phyloP scores from a whole-genome alignment of 1,140 invertebrate genomes.

The Goniozus legneri region DNA sequence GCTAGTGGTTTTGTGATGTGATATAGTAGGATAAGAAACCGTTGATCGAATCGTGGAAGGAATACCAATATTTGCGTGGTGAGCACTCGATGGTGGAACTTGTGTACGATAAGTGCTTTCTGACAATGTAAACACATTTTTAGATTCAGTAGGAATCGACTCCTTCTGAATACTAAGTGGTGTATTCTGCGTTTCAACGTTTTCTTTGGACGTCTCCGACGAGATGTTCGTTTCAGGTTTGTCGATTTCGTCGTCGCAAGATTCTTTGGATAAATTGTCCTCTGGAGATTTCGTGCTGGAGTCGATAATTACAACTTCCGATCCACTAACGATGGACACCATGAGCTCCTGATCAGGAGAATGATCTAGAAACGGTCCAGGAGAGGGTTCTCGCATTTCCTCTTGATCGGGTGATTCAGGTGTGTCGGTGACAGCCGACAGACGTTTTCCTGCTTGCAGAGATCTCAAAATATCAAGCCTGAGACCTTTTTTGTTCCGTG shows the following conservation, averaged over 20 bases:
- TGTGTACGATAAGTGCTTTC: conserved; percentile 28
- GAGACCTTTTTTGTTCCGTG: conserved; percentile 43
- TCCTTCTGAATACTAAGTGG: conserved; percentile 20
- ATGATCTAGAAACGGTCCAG: conserved; percentile 43
- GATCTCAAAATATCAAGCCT: conserved; percentile 40
- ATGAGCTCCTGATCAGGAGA: conserved; percentile 47
- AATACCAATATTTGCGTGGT: conserved; percentile 37
- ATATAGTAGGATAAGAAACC: conserved; percentile 20
- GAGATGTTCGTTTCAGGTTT: conserved; percentile 47
- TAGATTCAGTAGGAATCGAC: conserved; percentile 23
- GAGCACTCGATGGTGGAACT: conserved; percentile 32
- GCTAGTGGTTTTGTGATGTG: not conserved
- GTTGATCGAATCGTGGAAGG: conserved; percentile 18
- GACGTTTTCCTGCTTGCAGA: conserved; percentile 35
- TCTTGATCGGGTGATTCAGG: conserved; percentile 58
- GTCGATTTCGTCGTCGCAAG: conserved; percentile 59
- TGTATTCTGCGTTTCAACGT: conserved; percentile 15
- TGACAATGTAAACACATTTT: conserved; percentile 22
- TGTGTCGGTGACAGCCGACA: conserved; percentile 48
- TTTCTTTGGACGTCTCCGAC: conserved; percentile 33
- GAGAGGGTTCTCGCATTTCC: conserved; percentile 51
- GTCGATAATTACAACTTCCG: conserved; percentile 63
- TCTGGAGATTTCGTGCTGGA: conserved; percentile 59
- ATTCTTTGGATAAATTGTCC: conserved; percentile 61
- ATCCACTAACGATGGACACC: conserved; percentile 55